phyloP scores from a whole-genome alignment of 2,888 invertebrate genomes.

The Ypsolopha sequella region DNA sequence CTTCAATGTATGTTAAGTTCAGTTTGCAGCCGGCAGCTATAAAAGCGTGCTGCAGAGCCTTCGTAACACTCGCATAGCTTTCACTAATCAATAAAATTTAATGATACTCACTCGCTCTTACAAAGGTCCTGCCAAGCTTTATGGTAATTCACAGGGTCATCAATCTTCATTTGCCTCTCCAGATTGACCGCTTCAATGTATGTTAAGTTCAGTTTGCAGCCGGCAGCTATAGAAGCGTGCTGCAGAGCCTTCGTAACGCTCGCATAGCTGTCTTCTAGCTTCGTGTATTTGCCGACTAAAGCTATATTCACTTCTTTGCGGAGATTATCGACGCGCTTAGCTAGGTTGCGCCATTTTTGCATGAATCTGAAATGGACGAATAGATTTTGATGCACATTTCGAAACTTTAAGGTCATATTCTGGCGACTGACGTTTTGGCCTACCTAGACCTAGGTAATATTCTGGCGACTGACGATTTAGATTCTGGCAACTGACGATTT shows the following conservation, averaged over 20 bases:
- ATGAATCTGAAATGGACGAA: slow-evolving; percentile 73
- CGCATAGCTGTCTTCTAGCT: slow-evolving; percentile 95
- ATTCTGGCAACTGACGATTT: too few relatives aligned
- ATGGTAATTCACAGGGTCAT: slow-evolving; percentile 87
- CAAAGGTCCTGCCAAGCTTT: slow-evolving; percentile 95
- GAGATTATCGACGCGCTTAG: slow-evolving; percentile 86
- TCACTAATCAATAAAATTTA: too few relatives aligned
- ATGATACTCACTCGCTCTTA: slow-evolving; percentile 78
- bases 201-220: slow-evolving; percentile 87
- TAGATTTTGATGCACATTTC: not conserved
- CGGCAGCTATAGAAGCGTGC: slow-evolving; percentile 90
- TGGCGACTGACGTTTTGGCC: too few relatives aligned
- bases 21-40: slow-evolving; percentile 87
- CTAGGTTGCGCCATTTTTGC: slow-evolving; percentile 91
- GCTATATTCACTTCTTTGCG: slow-evolving; percentile 90
- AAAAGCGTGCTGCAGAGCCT: slow-evolving; percentile 94
- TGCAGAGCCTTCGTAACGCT: slow-evolving; percentile 96
- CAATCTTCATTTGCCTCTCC: slow-evolving; percentile 78
- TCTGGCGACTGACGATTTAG: too few relatives aligned
- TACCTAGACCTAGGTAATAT: too few relatives aligned
- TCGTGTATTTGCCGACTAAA: slow-evolving; percentile 97
- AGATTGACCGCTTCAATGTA: slow-evolving; percentile 94
- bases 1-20: slow-evolving; percentile 91
- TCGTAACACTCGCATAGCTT: slow-evolving; percentile 53
- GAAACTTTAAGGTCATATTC: too few relatives aligned